Evolutionary conservation across 1,140 invertebrate species (phyloP), one percentile per base, ranked within the genome.

Genomic region (Pogonomyrmex barbatus): DNA sequence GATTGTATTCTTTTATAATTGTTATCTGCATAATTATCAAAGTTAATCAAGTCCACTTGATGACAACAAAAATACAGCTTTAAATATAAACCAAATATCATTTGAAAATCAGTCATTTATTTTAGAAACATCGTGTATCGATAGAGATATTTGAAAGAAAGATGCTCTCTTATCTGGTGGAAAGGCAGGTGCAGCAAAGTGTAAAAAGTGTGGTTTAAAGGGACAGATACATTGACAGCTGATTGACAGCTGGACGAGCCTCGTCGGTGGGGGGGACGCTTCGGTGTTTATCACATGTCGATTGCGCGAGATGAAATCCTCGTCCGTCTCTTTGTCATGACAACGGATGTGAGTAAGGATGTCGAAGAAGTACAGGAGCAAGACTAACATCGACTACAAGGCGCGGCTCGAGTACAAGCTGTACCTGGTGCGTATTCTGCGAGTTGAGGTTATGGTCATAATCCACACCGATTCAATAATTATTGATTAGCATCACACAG

Each of bases 341-440:
- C 63, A 70, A 70, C 92, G 90, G 81, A 86, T 83, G 87, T 81
- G 90, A 85, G 63, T 82, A 89, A 94, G 92, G 87, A 95, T 95
- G 94, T 93, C 89, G 71, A 91, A 86, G 84, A 95, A 94, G 87
- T 89, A 93, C 87, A 91, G 88, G 87, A 94, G 90, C 88, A 95
- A 93, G 87, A 91, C 91, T 92, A 95, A 95, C 90, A 92, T 95
- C 77, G 96, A 97, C 86, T 96, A 96, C 84, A 96, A 97, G 94
- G 95, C 96, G n/a, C 96, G 95, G 87, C 91, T 97, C n/a, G 96
- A 97, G 89, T 96, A 97, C 91, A 97, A 97, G 93, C 93, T 97
- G 58, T 97, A 97, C 91, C 92, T 97, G 95, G 96, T 96, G 93
- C 91, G 94, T 94, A 60, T 85, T 76, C 36, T 56, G 75, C 39